These are phyloP conservation scores for Lissonota sp. DNA, from an alignment of 2,888 invertebrate genomes.

Conservation along the genomic window DNA sequence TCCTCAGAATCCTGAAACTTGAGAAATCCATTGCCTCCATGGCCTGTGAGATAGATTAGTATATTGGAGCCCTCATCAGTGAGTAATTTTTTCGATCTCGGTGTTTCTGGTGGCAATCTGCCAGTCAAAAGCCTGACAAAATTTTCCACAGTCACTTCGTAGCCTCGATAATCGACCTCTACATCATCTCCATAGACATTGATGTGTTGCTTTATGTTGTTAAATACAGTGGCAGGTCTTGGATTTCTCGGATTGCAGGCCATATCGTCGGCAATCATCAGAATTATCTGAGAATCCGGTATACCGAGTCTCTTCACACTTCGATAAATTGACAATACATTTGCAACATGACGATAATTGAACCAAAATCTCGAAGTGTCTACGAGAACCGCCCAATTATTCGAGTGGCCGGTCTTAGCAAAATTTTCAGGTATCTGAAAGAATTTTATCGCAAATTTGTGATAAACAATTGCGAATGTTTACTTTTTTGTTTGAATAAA, in stretches of 20 bases:
- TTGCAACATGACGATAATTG: slow-evolving; percentile 99
- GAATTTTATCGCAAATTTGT: not conserved
- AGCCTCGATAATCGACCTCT: slow-evolving; percentile 98
- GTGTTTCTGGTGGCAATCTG: slow-evolving; percentile 95
- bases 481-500: not conserved
- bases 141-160: slow-evolving; percentile 98
- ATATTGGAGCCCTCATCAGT: slow-evolving; percentile 99
- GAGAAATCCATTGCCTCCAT: slow-evolving; percentile 99
- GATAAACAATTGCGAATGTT: not conserved
- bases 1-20: slow-evolving; percentile 99
- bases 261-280: slow-evolving; percentile 99
- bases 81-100: slow-evolving; percentile 96
- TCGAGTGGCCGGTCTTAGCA: slow-evolving; percentile 92
- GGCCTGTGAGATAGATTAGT: slow-evolving; percentile 97
- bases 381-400: slow-evolving; percentile 99
- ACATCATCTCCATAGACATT: slow-evolving; percentile 99
- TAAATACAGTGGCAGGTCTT: slow-evolving; percentile 98
- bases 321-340: slow-evolving; percentile 98
- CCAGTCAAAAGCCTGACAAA: slow-evolving; percentile 98
- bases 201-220: slow-evolving; percentile 98
- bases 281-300: slow-evolving; percentile 98
- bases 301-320: slow-evolving; percentile 99
- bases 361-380: slow-evolving; percentile 99
- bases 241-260: slow-evolving; percentile 99
- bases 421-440: slow-evolving; percentile 85